Percentiles rank a stretch among this genome's conserved stretches.
These are phyloP conservation scores for Catagonus wagneri DNA, from an alignment of 2,113 vertebrate genomes.

Conservation along the genomic window DNA sequence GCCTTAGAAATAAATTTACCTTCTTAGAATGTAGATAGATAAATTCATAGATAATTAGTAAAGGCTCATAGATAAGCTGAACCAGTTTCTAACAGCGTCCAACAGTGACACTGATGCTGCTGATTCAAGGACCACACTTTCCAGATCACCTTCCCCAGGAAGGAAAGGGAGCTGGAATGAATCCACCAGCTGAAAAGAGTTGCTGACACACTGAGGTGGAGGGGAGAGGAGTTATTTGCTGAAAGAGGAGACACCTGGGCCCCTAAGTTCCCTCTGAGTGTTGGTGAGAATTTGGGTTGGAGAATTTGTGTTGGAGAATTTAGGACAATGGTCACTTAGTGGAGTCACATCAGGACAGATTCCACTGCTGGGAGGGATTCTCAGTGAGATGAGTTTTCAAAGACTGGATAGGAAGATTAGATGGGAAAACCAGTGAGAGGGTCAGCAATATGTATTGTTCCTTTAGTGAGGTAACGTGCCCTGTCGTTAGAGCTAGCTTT, in stretches of 20 bases:
- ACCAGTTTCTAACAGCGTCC: neutral
- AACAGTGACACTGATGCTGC: neutral
- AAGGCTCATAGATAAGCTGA: neutral
- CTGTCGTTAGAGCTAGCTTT: neutral
- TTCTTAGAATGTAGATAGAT: slow-evolving; percentile 13
- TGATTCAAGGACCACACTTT: neutral
- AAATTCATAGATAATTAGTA: slow-evolving; percentile 1
- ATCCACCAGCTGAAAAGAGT: neutral
- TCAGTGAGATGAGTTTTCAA: neutral
- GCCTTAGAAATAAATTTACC: neutral
- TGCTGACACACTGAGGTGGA: neutral
- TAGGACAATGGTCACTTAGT: neutral
- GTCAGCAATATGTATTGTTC: neutral
- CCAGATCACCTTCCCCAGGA: neutral
- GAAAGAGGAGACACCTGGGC: neutral
- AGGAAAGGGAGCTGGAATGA: neutral
- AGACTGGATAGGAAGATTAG: neutral
- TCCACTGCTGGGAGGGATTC: neutral
- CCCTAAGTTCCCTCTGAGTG: neutral
- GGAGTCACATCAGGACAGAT: neutral
- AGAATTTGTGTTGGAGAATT: neutral
- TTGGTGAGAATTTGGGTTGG: neutral
- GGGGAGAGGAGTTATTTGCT: neutral
- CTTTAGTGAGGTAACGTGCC: neutral
- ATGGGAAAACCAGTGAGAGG: neutral